These are phyloP conservation scores for Poliocrania exsul DNA, from an alignment of 2,797 vertebrate genomes.

Conservation along the genomic window DNA sequence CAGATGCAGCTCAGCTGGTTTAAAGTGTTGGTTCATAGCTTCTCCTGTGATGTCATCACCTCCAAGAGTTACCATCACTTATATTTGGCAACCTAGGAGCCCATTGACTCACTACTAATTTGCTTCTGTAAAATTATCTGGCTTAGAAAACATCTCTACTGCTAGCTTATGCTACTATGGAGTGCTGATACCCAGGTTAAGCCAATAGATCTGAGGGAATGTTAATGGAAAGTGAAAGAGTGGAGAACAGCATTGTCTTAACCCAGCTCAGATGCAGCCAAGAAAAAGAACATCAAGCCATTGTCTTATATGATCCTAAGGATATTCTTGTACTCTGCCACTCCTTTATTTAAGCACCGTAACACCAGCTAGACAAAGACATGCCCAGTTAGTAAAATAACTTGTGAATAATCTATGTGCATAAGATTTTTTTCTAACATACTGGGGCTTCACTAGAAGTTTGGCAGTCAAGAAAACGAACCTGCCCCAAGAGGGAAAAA, in stretches of 20 bases:
- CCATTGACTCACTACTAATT: neutral
- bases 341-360: neutral
- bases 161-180: rapidly evolving
- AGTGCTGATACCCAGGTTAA: neutral
- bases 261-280: neutral
- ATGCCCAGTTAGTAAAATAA: neutral
- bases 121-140: neutral
- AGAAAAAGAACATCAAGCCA: rapidly evolving
- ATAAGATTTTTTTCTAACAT: neutral
- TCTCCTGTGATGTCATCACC: neutral
- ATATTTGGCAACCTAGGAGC: neutral
- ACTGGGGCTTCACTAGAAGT: neutral
- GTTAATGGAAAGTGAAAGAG: neutral
- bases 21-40: neutral
- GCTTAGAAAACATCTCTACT: neutral
- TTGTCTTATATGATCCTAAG: neutral
- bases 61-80: neutral
- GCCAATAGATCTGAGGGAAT: neutral
- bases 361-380: neutral
- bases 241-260: neutral
- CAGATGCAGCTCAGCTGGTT: neutral
- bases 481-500: neutral
- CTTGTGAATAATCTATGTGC: neutral
- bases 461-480: neutral
- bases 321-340: neutral